These are phyloP conservation scores for Rhinoraja longicauda DNA, from an alignment of 2,797 vertebrate genomes.

Conservation along the genomic window DNA sequence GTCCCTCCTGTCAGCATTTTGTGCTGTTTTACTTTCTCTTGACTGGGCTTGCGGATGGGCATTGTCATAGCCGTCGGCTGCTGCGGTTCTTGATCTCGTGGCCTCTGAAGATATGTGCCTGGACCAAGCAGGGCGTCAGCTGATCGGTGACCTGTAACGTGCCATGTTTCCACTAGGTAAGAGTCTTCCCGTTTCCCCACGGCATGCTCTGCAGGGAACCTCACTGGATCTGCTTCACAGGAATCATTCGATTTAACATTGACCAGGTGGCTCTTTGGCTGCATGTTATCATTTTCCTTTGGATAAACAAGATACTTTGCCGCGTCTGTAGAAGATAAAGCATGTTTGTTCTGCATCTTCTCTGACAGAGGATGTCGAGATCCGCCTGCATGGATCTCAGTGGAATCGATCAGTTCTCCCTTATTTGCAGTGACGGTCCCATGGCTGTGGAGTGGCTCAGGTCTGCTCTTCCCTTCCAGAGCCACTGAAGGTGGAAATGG, in stretches of 20 bases:
- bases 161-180: not conserved
- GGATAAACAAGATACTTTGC: not conserved
- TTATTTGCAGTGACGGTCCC: too few relatives aligned
- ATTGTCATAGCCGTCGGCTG: not conserved
- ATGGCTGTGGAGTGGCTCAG: too few relatives aligned
- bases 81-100: not conserved
- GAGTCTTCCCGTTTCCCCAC: not conserved
- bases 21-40: not conserved
- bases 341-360: not conserved
- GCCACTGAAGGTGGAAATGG: not conserved
- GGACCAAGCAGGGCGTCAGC: not conserved
- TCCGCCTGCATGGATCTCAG: not conserved
- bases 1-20: not conserved
- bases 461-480: not conserved
- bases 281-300: not conserved
- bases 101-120: not conserved
- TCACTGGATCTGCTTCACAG: not conserved
- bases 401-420: not conserved
- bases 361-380: not conserved
- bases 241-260: not conserved
- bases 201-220: not conserved
- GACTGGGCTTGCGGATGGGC: too few relatives aligned
- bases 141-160: not conserved
- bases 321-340: not conserved
- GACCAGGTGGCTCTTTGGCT: not conserved